Evolutionary conservation across 2,888 invertebrate species (phyloP), one percentile per base, ranked within the genome.

Genomic region (Napeogenes sylphis): DNA sequence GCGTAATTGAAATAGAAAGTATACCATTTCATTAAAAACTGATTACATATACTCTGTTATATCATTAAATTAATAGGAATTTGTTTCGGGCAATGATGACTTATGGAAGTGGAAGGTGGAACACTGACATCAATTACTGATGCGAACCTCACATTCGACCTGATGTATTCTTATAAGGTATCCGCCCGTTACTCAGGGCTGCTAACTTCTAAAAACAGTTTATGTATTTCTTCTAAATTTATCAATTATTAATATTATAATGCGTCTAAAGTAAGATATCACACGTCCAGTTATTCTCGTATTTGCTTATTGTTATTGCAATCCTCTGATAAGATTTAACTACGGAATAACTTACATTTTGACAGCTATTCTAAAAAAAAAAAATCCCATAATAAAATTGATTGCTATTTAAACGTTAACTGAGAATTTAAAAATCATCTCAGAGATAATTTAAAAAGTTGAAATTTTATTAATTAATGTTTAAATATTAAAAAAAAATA

Each of bases 121-220:
- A 84, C 77, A 85, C 85, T 87, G 85, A 83, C 88, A 88, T 85
- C 83, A 79, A 88, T 88, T 80, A 80, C 73, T 79, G 83, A 83
- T 81, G 79, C 78, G 79, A 85, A 84, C 84, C 84, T 78, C 77
- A 75, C 83, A 83, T 84, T 81, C 85, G 84, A 87, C 86, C 87
- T 78, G 78, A 72, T 77, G 78, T 79, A 83, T 83, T 86, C 88
- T 83, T 87, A 86, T 86, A 88, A 76, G 89, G 87, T 78, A 83
- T 78, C 75, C 72, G 78, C 78, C 87, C 87, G 88, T 88, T 89
- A 88, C 77, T 81, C 78, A 84, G 84, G 85, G 84, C 71, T 86
- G 81, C 66, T 60, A 62, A 55, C 54, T 57, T 54, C 35, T 33
- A 51, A 51, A 33, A 4, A 4, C 14, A 10, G 3, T 47, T 21